Conservation (phyloP, 2,797 vertebrate species). For the Intellagama lesueurii region DNA sequence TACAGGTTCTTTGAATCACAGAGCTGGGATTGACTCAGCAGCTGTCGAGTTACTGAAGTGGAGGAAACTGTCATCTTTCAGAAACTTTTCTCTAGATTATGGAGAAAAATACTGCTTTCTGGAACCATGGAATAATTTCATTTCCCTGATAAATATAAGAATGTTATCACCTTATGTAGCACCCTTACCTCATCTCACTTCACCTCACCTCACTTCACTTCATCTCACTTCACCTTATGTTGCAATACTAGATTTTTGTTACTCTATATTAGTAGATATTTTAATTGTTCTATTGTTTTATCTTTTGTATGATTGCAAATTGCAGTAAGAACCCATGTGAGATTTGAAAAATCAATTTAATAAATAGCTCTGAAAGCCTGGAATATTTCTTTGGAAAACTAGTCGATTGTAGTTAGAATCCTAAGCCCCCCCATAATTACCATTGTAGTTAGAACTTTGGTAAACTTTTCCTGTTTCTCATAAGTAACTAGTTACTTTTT, state of each 20-base stretch:
- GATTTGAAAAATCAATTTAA: background rate
- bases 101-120: background rate
- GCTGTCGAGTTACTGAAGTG: background rate
- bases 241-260: background rate
- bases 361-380: background rate
- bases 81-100: background rate
- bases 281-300: constrained; percentile 5
- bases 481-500: too few species aligned
- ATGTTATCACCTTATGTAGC: background rate
- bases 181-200: background rate
- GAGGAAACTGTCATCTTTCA: background rate
- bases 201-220: too few species aligned
- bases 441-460: background rate
- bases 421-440: background rate
- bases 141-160: background rate
- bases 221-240: too few species aligned
- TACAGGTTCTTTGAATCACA: background rate
- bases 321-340: background rate
- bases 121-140: background rate
- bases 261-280: background rate
- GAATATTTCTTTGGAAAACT: background rate
- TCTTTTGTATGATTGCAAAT: background rate
- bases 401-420: background rate
- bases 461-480: too few species aligned
- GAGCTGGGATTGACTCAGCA: background rate